Percentiles rank a stretch among this genome's conserved stretches.
These are phyloP conservation scores for Antheraea pernyi DNA, from an alignment of 1,140 invertebrate species.

Conservation along the genomic window DNA sequence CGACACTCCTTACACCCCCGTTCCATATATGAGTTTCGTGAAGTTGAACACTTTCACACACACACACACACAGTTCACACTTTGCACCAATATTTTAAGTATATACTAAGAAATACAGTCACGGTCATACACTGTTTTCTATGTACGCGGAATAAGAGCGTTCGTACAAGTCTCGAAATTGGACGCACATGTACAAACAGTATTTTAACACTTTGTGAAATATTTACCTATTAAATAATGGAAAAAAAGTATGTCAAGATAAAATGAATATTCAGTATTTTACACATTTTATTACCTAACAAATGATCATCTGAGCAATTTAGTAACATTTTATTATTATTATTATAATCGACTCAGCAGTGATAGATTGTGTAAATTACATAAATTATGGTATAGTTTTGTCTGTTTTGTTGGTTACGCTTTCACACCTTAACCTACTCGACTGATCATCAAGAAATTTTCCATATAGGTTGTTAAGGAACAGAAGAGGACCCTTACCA, in stretches of 20 bases:
- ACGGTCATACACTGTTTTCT: too few relatives aligned
- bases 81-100: too few relatives aligned
- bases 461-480: too few relatives aligned
- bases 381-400: neutral
- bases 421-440: too few relatives aligned
- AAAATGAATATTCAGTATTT: neutral
- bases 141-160: neutral
- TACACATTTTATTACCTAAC: neutral
- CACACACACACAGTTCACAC: too few relatives aligned
- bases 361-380: neutral
- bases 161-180: neutral
- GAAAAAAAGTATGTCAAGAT: constrained; percentile 1
- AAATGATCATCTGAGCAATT: neutral
- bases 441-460: too few relatives aligned
- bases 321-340: neutral
- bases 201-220: neutral
- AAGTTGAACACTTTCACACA: too few relatives aligned
- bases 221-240: neutral
- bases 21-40: too few relatives aligned
- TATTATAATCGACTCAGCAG: neutral
- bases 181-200: neutral
- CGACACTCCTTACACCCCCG: too few relatives aligned
- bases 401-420: too few relatives aligned
- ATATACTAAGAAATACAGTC: too few relatives aligned
- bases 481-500: too few relatives aligned